Evolutionary conservation across 2,888 invertebrate genomes (phyloP).

Genomic region (Lycocerus yunnanus): DNA sequence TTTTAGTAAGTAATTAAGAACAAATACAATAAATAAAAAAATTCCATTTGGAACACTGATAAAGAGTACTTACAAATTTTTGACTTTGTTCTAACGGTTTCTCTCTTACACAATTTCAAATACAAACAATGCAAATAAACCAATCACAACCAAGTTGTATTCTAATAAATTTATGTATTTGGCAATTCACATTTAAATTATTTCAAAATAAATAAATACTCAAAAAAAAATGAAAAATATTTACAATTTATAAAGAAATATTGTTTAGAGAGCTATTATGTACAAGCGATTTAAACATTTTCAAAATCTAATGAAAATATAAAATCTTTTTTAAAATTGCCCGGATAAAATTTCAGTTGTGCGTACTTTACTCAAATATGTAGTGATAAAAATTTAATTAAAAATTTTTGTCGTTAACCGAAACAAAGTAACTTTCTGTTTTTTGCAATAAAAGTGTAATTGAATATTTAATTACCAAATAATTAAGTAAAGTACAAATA

Average conservation of each 20-base stretch:
- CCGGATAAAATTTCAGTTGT: constrained; percentile 17
- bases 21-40: constrained; percentile 21
- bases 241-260: constrained; percentile 47
- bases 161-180: constrained; percentile 16
- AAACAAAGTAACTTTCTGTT: background rate
- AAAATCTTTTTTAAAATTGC: constrained; percentile 40
- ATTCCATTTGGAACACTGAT: constrained; percentile 14
- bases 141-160: constrained; percentile 23
- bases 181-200: constrained; percentile 12
- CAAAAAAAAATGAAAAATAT: constrained; percentile 38
- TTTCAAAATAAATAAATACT: constrained; percentile 39
- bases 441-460: background rate
- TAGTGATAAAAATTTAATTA: constrained; percentile 1
- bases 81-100: background rate
- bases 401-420: background rate
- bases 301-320: constrained; percentile 49
- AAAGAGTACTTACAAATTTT: constrained; percentile 4
- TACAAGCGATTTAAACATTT: constrained; percentile 51
- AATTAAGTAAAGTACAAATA: constrained; percentile 18
- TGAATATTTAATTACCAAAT: background rate
- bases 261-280: constrained; percentile 47
- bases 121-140: background rate
- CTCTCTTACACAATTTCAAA: background rate
- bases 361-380: constrained; percentile 7
- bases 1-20: constrained; percentile 3